Conservation (phyloP, 2,797 vertebrate species). For the Brotula barbata region DNA sequence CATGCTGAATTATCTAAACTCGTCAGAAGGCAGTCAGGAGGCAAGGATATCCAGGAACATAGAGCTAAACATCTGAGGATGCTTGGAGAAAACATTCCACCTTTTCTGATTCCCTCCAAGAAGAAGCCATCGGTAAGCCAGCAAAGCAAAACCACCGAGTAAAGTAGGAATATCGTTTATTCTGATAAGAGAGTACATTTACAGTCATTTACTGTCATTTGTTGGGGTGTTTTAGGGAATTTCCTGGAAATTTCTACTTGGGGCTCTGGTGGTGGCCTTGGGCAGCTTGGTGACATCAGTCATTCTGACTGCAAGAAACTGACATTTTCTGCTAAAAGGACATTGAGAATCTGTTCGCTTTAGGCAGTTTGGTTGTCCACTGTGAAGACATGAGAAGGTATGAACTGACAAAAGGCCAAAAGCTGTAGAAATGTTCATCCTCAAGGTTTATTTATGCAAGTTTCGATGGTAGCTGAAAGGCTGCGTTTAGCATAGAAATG, state of each 20-base stretch:
- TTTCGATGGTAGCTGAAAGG: conserved; percentile 7
- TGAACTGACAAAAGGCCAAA: conserved; percentile 8
- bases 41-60: conserved; percentile 61
- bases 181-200: not conserved
- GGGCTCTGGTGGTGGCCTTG: conserved; percentile 79
- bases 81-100: conserved; percentile 66
- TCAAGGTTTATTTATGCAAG: conserved; percentile 18
- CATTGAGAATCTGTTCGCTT: conserved; percentile 25
- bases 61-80: conserved; percentile 68
- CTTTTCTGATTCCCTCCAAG: conserved; percentile 70
- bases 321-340: conserved; percentile 37
- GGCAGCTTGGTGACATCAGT: conserved; percentile 79
- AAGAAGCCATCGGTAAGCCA: conserved; percentile 71
- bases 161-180: too few relatives aligned
- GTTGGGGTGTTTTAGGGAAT: conserved; percentile 73
- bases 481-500: conserved; percentile 4
- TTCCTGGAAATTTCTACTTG: conserved; percentile 80
- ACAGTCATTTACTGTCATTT: conserved; percentile 16
- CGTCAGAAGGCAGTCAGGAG: conserved; percentile 75
- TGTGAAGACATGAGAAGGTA: conserved; percentile 9
- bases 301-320: conserved; percentile 79
- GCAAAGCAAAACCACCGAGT: not conserved
- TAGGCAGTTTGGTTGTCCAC: conserved; percentile 31
- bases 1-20: conserved; percentile 84
- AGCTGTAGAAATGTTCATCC: conserved; percentile 2